phyloP scores from a whole-genome alignment of 2,797 vertebrate genomes.

The Myotis vivesi region DNA sequence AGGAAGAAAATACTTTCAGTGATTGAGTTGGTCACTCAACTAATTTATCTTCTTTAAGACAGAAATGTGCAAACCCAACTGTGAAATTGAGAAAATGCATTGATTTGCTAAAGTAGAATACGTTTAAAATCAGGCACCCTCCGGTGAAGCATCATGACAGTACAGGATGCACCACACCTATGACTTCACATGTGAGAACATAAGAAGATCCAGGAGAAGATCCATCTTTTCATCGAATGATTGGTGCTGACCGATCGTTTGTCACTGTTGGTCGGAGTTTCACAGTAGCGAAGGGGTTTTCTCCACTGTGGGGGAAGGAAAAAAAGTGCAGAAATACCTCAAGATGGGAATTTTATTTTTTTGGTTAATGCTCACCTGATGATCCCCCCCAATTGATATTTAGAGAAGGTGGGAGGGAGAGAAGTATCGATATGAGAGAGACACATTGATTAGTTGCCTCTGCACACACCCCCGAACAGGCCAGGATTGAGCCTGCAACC shows the following conservation, averaged over 20 bases:
- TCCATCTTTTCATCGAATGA: constrained; percentile 82
- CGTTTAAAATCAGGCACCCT: constrained; percentile 51
- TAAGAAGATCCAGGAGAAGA: neutral
- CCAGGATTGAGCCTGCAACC: too few relatives aligned
- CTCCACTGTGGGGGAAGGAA: constrained; percentile 86
- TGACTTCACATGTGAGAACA: neutral
- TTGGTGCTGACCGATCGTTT: constrained; percentile 94
- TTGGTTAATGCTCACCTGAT: too few relatives aligned
- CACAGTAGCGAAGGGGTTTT: constrained; percentile 95
- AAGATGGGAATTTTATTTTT: neutral
- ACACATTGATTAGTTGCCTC: too few relatives aligned
- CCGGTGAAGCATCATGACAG: constrained; percentile 29
- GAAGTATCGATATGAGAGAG: too few relatives aligned
- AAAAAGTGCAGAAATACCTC: neutral
- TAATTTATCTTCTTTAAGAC: constrained; percentile 73
- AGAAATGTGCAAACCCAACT: constrained; percentile 68
- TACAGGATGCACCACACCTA: constrained; percentile 50
- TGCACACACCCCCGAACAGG: too few relatives aligned
- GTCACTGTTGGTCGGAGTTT: constrained; percentile 96
- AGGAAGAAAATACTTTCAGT: constrained; percentile 58
- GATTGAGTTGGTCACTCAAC: constrained; percentile 44
- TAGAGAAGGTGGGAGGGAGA: too few relatives aligned
- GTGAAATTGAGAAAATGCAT: constrained; percentile 63
- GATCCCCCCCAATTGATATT: too few relatives aligned
- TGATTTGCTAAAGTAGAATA: constrained; percentile 67